Percentiles rank a stretch among this genome's conserved stretches.
phyloP scores from a whole-genome alignment of 2,888 invertebrate genomes.

The Dendrolimus pini region DNA sequence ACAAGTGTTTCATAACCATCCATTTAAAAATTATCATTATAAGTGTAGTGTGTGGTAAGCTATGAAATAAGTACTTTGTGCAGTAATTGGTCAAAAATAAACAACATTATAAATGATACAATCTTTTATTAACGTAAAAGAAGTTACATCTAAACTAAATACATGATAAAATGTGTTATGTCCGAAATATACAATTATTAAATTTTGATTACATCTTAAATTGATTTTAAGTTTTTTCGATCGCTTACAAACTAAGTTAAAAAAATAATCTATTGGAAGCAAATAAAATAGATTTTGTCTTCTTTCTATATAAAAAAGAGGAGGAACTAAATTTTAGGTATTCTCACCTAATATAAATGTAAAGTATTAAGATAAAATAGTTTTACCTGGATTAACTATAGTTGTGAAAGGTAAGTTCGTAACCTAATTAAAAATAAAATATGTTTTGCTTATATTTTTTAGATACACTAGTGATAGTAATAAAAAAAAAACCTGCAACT shows the following conservation, averaged over 20 bases:
- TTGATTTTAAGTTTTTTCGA: slow-evolving; percentile 52
- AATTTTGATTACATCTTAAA: slow-evolving; percentile 58
- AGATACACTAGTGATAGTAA: too few relatives aligned
- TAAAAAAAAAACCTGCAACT: background rate
- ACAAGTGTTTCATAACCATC: too few relatives aligned
- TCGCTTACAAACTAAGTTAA: slow-evolving; percentile 50
- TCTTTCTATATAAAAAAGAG: slow-evolving; percentile 27
- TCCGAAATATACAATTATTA: slow-evolving; percentile 68
- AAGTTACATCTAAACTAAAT: slow-evolving; percentile 29
- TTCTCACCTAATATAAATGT: slow-evolving; percentile 12
- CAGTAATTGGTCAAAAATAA: background rate
- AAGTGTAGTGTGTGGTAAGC: slow-evolving; percentile 5
- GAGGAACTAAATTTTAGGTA: slow-evolving; percentile 29
- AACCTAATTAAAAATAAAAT: background rate
- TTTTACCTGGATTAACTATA: background rate
- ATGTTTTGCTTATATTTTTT: too few relatives aligned
- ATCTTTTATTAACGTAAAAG: slow-evolving; percentile 45
- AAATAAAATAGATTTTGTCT: slow-evolving; percentile 39
- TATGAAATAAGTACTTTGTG: background rate
- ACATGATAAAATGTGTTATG: slow-evolving; percentile 57
- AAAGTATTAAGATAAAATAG: slow-evolving; percentile 15
- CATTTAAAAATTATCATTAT: too few relatives aligned
- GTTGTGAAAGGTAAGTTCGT: too few relatives aligned
- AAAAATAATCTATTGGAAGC: slow-evolving; percentile 58
- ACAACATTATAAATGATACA: slow-evolving; percentile 11